phyloP scores from a whole-genome alignment of 2,113 vertebrate genomes.

The Cynoglossus semilaevis region DNA sequence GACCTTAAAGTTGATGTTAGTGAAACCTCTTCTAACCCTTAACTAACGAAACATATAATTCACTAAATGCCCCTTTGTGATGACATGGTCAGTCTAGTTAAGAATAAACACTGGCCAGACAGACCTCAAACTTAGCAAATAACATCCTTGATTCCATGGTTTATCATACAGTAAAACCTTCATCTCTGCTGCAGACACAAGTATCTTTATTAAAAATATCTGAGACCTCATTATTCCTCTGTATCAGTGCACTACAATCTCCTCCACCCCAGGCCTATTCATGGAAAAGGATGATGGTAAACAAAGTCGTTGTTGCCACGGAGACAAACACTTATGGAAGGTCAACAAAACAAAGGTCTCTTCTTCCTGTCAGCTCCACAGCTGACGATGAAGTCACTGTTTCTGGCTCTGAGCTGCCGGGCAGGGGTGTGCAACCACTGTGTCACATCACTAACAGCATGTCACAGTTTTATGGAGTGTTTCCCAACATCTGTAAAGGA shows the following conservation, averaged over 20 bases:
- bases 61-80: too few species aligned
- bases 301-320: constrained; percentile 33
- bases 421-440: not conserved
- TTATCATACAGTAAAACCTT: too few species aligned
- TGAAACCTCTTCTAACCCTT: too few species aligned
- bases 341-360: constrained; percentile 54
- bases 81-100: too few species aligned
- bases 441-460: constrained; percentile 5
- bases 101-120: too few species aligned
- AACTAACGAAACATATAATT: too few species aligned
- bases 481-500: too few species aligned
- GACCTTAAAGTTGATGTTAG: too few species aligned
- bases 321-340: constrained; percentile 48
- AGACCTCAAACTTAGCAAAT: too few species aligned
- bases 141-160: too few species aligned
- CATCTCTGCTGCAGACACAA: not conserved
- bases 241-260: constrained; percentile 6
- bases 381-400: constrained; percentile 54
- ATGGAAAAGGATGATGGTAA: constrained; percentile 26
- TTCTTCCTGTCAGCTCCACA: constrained; percentile 40
- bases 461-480: not conserved
- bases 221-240: constrained; percentile 1
- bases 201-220: constrained; percentile 4
- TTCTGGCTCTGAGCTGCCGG: constrained; percentile 31
- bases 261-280: not conserved